phyloP scores from a whole-genome alignment of 2,888 invertebrate genomes.

The Perdita meconis region DNA sequence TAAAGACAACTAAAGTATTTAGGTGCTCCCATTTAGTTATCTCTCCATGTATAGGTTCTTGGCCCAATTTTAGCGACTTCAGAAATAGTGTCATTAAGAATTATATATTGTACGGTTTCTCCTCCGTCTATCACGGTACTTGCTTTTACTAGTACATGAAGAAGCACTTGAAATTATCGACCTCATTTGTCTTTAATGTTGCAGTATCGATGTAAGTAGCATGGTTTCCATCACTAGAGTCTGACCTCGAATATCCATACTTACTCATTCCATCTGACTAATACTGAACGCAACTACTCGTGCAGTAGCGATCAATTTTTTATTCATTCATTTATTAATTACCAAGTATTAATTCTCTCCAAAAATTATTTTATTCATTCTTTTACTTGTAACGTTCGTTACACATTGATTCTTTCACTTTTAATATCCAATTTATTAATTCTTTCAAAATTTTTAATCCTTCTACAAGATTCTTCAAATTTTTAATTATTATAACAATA shows the following conservation, averaged over 20 bases:
- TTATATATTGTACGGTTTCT: background rate
- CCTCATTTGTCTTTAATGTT: background rate
- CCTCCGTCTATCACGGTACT: background rate
- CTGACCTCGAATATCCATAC: background rate
- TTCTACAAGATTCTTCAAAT: too few species aligned
- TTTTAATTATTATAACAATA: too few species aligned
- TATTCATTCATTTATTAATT: too few species aligned
- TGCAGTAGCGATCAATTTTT: background rate
- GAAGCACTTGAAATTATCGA: constrained; percentile 6
- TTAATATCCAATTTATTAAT: too few species aligned
- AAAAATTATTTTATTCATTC: too few species aligned
- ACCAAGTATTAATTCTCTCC: too few species aligned
- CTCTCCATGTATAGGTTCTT: background rate
- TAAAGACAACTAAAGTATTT: too few species aligned
- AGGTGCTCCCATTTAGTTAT: too few species aligned
- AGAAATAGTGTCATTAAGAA: background rate
- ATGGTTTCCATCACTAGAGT: background rate
- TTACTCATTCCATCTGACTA: constrained; percentile 31
- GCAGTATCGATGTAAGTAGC: constrained; percentile 1
- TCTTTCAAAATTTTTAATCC: too few species aligned
- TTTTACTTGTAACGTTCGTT: too few species aligned
- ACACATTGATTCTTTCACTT: too few species aligned
- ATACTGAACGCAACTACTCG: constrained; percentile 43
- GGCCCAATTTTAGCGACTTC: constrained; percentile 1
- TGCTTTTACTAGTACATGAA: background rate